Evolutionary conservation across 2,113 vertebrate genomes (phyloP).

Genomic region (Noturus placidus): DNA sequence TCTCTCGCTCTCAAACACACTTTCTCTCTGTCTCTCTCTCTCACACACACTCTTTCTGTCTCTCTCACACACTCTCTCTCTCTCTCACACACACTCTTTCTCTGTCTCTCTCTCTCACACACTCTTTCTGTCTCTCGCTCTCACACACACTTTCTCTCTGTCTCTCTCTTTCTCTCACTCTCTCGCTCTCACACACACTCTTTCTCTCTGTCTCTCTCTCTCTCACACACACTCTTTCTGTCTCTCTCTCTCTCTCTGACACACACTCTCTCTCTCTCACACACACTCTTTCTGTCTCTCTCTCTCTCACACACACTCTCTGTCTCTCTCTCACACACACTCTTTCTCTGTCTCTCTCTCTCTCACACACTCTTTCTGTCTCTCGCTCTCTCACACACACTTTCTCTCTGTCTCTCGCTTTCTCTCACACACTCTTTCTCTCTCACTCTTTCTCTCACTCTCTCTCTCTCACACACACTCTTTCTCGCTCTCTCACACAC

Average conservation of each 20-base stretch:
- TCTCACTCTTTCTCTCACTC: neutral
- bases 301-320: too few species aligned
- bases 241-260: slow-evolving; percentile 2
- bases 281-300: neutral
- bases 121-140: neutral
- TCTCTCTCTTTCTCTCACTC: neutral
- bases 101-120: neutral
- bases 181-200: too few species aligned
- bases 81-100: too few species aligned
- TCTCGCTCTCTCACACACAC: too few species aligned
- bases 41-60: too few species aligned
- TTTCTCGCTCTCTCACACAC: neutral
- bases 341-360: neutral
- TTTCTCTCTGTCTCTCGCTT: neutral
- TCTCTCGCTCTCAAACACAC: too few species aligned
- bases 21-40: neutral
- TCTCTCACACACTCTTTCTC: neutral
- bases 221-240: too few species aligned
- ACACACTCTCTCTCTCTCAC: slow-evolving; percentile 8
- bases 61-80: neutral
- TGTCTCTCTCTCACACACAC: slow-evolving; percentile 13
- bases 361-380: too few species aligned
- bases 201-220: neutral
- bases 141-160: too few species aligned
- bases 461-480: neutral